Percentiles rank a stretch among this genome's conserved stretches.
Evolutionary conservation across 1,140 invertebrate species (phyloP).

Genomic region (Drosophila elegans): DNA sequence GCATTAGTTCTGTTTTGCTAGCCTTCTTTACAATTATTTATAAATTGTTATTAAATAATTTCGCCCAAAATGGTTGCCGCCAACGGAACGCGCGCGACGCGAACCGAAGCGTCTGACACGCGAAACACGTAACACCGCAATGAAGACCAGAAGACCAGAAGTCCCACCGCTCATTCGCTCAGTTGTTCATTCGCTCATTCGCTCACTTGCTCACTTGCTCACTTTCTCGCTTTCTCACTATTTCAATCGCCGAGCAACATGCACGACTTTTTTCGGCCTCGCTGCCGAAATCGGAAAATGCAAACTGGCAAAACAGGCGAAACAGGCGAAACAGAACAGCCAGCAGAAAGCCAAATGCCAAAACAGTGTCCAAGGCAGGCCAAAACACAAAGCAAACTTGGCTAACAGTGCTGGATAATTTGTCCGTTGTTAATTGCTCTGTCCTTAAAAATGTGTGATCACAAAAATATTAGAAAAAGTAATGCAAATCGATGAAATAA

Average conservation of each 20-base stretch:
- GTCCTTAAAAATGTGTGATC: not conserved
- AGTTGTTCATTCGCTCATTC: constrained; percentile 16
- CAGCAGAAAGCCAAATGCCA: constrained; percentile 11
- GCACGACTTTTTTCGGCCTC: constrained; percentile 48
- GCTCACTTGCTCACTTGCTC: constrained; percentile 12
- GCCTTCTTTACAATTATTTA: constrained; percentile 43
- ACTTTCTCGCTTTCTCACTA: constrained; percentile 29
- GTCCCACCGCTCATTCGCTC: constrained; percentile 33
- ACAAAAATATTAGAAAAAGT: not conserved
- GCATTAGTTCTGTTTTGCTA: constrained; percentile 10
- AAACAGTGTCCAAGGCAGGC: constrained; percentile 5
- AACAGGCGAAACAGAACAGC: constrained; percentile 16
- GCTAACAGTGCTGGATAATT: not conserved
- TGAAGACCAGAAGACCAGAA: constrained; percentile 77
- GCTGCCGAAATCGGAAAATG: constrained; percentile 50
- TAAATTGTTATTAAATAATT: constrained; percentile 47
- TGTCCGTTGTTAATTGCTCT: not conserved
- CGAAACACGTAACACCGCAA: constrained; percentile 85
- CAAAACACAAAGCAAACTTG: constrained; percentile 1
- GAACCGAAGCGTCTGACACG: constrained; percentile 79
- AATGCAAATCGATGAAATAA: too few species aligned
- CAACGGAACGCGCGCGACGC: constrained; percentile 65
- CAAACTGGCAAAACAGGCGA: constrained; percentile 46
- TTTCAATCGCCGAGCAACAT: constrained; percentile 32
- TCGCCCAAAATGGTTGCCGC: constrained; percentile 59